Percentiles rank a stretch among this genome's conserved stretches.
phyloP scores from a whole-genome alignment of 2,113 vertebrate genomes.

The Rynchops niger region DNA sequence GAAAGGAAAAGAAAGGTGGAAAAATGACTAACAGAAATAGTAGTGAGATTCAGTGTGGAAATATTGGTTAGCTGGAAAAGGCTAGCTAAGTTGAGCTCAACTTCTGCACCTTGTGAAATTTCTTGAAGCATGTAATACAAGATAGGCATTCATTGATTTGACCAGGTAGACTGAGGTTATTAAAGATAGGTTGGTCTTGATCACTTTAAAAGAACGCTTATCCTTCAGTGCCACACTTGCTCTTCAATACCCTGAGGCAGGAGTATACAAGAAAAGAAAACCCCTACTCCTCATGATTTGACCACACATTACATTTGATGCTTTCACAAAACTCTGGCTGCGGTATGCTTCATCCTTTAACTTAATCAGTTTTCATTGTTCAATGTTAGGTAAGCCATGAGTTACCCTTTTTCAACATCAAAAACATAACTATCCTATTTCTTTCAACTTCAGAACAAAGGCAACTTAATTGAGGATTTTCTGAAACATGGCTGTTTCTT shows the following conservation, averaged over 20 bases:
- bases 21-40: not conserved
- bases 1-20: not conserved
- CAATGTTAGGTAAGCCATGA: not conserved
- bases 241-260: not conserved
- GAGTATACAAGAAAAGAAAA: not conserved
- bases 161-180: not conserved
- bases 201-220: not conserved
- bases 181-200: not conserved
- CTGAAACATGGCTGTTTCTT: not conserved
- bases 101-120: not conserved
- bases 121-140: not conserved
- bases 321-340: not conserved
- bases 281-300: not conserved
- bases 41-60: not conserved
- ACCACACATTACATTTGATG: not conserved
- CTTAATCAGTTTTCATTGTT: not conserved
- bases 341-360: not conserved
- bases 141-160: not conserved
- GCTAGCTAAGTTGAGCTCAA: not conserved
- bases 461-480: not conserved
- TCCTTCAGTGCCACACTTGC: not conserved
- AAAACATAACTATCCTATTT: not conserved
- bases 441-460: not conserved
- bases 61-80: not conserved
- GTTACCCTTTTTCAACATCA: not conserved